A percentile compares a stretch with the other conserved stretches of the same genome.
Evolutionary conservation across 2,113 vertebrate genomes (phyloP).

Genomic region (Herpetotheres cachinnans): DNA sequence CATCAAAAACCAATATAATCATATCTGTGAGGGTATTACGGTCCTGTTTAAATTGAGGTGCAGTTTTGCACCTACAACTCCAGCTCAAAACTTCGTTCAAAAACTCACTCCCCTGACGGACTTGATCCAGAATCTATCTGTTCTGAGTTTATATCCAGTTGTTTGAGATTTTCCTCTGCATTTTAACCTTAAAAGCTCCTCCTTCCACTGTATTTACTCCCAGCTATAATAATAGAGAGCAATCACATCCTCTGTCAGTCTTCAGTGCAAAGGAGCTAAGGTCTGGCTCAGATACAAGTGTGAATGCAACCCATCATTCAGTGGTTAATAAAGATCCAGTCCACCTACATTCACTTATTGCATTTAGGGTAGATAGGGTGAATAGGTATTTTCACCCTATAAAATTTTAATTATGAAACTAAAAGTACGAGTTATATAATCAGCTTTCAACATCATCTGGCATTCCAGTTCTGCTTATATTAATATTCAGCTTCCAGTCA

Average conservation of each 20-base stretch:
- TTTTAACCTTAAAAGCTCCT: background rate
- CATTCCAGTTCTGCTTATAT: constrained; percentile 67
- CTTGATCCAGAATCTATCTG: background rate
- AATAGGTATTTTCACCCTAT: constrained; percentile 53
- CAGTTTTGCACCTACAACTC: background rate
- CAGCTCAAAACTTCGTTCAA: background rate
- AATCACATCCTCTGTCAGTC: background rate
- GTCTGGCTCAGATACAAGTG: background rate
- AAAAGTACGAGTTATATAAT: constrained; percentile 69
- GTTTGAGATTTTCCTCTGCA: background rate
- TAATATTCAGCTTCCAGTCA: constrained; percentile 31
- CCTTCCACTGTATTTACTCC: background rate
- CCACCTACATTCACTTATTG: constrained; percentile 22
- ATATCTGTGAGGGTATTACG: background rate
- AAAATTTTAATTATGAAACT: constrained; percentile 76
- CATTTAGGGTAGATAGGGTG: background rate
- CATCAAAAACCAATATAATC: background rate
- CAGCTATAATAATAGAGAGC: background rate
- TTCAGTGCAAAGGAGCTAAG: background rate
- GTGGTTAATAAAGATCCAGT: constrained; percentile 30
- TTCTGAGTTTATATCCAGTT: background rate
- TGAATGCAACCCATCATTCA: background rate
- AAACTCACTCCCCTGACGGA: background rate
- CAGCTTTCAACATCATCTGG: constrained; percentile 75
- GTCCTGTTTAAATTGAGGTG: background rate